A percentile compares a stretch with the other conserved stretches of the same genome.
Evolutionary conservation across 2,113 vertebrate species (phyloP).

Genomic region (Mustela lutreola): DNA sequence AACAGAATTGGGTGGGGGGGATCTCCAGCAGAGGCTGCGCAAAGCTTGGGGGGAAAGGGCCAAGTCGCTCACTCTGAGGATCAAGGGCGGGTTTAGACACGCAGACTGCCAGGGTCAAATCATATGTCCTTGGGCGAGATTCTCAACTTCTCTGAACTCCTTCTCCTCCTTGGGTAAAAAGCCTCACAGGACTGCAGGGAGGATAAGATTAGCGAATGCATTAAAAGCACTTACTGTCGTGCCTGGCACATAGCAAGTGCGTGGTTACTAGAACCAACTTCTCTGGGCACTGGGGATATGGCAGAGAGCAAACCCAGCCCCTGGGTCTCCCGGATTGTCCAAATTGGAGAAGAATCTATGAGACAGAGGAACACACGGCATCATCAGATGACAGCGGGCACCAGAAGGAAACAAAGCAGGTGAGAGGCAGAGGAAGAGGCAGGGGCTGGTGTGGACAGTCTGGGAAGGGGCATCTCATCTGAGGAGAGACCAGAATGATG

Average conservation of each 20-base stretch:
- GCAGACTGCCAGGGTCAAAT: background rate
- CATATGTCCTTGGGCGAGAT: background rate
- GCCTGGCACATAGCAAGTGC: background rate
- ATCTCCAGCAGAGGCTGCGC: background rate
- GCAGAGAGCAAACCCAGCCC: background rate
- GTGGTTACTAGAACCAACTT: background rate
- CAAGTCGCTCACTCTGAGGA: accelerated
- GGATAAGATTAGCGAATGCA: background rate
- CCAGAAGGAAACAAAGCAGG: background rate
- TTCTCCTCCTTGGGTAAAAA: background rate
- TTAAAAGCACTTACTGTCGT: background rate
- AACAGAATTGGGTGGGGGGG: background rate
- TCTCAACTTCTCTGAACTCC: background rate
- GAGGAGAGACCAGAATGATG: background rate
- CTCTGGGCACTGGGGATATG: background rate
- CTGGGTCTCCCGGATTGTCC: background rate
- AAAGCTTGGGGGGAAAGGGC: background rate
- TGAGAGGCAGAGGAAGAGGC: no score
- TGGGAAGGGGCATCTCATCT: background rate
- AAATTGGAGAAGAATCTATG: background rate
- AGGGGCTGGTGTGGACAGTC: no score
- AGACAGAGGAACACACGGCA: accelerated
- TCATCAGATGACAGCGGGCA: accelerated
- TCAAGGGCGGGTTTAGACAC: background rate
- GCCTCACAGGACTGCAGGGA: background rate